phyloP scores from a whole-genome alignment of 2,113 vertebrate species.

The Illadopsis cleaveri region DNA sequence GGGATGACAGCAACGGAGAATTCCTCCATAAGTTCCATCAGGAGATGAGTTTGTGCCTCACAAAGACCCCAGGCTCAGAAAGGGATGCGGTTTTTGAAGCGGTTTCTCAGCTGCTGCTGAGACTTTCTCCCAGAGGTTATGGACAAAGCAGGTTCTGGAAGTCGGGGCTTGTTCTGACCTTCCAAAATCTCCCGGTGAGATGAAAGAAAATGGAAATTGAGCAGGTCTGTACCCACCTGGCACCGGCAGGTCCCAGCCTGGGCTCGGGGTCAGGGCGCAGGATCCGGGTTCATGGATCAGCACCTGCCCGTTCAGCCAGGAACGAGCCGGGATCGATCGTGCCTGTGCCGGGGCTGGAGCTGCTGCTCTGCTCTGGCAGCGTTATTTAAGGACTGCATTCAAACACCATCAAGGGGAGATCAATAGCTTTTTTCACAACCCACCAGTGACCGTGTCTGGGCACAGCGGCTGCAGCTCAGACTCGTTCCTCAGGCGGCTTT shows the following conservation, averaged over 20 bases:
- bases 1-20: neutral
- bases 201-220: neutral
- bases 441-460: neutral
- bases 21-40: neutral
- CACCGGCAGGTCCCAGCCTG: accelerated
- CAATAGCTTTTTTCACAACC: neutral
- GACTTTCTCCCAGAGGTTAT: neutral
- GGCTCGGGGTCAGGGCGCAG: accelerated
- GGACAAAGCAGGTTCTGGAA: neutral
- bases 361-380: neutral
- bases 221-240: accelerated
- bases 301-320: neutral
- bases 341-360: neutral
- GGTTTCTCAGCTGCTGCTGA: neutral
- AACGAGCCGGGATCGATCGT: accelerated
- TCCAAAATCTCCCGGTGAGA: accelerated
- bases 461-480: neutral
- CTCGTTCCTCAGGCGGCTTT: neutral
- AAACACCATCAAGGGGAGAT: neutral
- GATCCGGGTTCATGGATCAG: neutral
- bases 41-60: neutral
- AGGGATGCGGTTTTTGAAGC: neutral
- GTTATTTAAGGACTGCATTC: neutral
- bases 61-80: neutral
- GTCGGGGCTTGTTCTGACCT: accelerated